Evolutionary conservation across 2,888 invertebrate species (phyloP).

Genomic region (Sarcophaga variegata): DNA sequence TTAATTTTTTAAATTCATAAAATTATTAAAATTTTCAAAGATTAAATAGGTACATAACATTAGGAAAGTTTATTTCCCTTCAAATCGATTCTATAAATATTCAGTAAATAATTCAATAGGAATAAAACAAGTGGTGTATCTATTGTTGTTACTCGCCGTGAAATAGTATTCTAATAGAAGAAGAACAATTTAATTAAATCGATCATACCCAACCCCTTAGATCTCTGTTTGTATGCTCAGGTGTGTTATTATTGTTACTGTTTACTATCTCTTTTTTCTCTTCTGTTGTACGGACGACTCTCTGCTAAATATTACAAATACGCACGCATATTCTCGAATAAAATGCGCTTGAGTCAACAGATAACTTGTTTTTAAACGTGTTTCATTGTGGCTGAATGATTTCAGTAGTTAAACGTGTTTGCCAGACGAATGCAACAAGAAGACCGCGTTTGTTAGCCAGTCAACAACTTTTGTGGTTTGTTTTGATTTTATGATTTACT

Average conservation of each 20-base stretch:
- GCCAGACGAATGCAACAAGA: slow-evolving; percentile 52
- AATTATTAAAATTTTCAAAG: too few species aligned
- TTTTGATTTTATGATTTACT: slow-evolving; percentile 57
- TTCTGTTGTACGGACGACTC: not conserved
- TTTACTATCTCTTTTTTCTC: not conserved
- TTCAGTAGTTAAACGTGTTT: slow-evolving; percentile 55
- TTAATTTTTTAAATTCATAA: too few species aligned
- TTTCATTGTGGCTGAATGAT: slow-evolving; percentile 55
- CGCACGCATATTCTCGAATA: not conserved
- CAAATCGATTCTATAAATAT: too few species aligned
- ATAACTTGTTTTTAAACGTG: slow-evolving; percentile 52
- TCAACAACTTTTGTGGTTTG: slow-evolving; percentile 39
- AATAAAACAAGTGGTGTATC: too few species aligned
- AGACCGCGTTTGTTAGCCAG: too few species aligned
- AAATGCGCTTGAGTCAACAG: slow-evolving; percentile 50
- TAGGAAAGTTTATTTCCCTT: too few species aligned
- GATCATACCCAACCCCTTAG: not conserved
- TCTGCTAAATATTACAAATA: slow-evolving; percentile 21
- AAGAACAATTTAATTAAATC: not conserved
- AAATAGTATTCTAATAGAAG: too few species aligned
- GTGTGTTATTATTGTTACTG: not conserved
- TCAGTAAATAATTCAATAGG: too few species aligned
- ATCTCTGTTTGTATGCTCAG: slow-evolving; percentile 16
- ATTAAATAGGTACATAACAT: too few species aligned
- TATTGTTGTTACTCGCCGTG: too few species aligned